Percentiles rank a stretch among this genome's conserved stretches.
These are phyloP conservation scores for Actinia equina DNA, from an alignment of 64 coral and sea anemone genomes.

Conservation along the genomic window DNA sequence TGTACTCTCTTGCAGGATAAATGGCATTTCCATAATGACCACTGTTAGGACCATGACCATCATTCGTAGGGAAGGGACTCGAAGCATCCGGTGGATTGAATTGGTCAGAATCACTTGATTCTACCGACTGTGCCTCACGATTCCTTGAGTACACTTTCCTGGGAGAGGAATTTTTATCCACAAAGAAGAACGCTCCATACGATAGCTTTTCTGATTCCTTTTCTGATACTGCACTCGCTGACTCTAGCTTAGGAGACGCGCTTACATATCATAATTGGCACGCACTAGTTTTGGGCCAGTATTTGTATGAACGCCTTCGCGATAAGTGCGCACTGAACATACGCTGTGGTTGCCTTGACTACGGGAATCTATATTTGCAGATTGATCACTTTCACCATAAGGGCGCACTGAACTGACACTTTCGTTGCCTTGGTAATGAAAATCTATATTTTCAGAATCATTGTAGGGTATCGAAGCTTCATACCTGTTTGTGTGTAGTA, in stretches of 20 bases:
- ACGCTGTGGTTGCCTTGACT: not conserved
- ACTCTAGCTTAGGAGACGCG: not conserved
- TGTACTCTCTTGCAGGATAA: too few relatives aligned
- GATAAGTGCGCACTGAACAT: not conserved
- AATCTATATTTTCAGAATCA: not conserved
- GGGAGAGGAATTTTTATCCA: not conserved
- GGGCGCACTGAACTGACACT: not conserved
- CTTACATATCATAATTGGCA: not conserved
- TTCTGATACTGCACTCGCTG: not conserved
- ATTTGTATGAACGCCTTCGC: not conserved
- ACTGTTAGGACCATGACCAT: too few relatives aligned
- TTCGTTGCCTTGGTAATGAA: not conserved
- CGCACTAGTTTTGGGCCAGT: not conserved
- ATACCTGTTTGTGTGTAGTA: not conserved
- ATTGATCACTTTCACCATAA: too few relatives aligned
- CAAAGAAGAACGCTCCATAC: slow-evolving; percentile 23
- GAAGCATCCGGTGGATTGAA: not conserved
- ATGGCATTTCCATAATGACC: too few relatives aligned
- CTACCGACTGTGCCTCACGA: not conserved
- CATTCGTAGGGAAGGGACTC: not conserved
- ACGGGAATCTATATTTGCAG: not conserved
- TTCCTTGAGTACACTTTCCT: not conserved
- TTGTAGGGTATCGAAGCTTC: not conserved
- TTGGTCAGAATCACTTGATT: not conserved
- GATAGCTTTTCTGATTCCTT: not conserved